Evolutionary conservation across 1,140 invertebrate genomes (phyloP), one percentile per base, ranked within the genome.

Genomic region (Drosophila parvula): DNA sequence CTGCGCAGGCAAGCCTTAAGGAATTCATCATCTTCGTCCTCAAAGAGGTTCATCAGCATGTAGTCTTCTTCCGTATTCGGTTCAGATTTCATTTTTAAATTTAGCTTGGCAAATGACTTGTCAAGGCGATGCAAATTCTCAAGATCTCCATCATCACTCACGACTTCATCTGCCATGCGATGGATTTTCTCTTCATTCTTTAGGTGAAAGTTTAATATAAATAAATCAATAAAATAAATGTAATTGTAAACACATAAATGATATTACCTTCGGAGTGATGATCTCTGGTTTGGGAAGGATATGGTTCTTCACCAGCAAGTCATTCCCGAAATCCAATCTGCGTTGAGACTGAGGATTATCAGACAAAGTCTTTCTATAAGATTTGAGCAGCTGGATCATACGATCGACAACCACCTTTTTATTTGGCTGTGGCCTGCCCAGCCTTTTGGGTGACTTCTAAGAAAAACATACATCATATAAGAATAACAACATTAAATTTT

Each of bases 271-370:
- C 3, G 18, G 16, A 11, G 11, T 34, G 28, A 77, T 73, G 30
- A 83, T 51, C 47, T 47, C 75, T 27, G 79, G 79, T 28, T 67
- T 68, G 0, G 80, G 76, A 9, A 75, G 18, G 3, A 7, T 11
- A 18, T 18, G 2, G 9, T 12, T n/a, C 28, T 38, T 57, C 1
- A 10, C n/a, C 2, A 40, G 53, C 6, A 8, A 18, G 47, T 28
- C 18, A 11, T 30, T n/a, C 7, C 53, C 32, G 5, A 70, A 84
- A 12, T 68, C 44, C 6, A 83, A 50, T 18, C 38, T 69, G 4
- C 75, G 47, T 44, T 70, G 74, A 30, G 51, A 36, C 3, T 28
- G 7, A 16, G n/a, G 41, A 9, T n/a, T 14, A n/a, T n/a, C 9
- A 67, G 48, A 6, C 3, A 60, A 34, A 7, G 53, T 61, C 1